A percentile compares a stretch with the other conserved stretches of the same genome.
These are phyloP conservation scores for Chaenogobius annularis DNA, from an alignment of 2,113 vertebrate genomes.

Conservation along the genomic window DNA sequence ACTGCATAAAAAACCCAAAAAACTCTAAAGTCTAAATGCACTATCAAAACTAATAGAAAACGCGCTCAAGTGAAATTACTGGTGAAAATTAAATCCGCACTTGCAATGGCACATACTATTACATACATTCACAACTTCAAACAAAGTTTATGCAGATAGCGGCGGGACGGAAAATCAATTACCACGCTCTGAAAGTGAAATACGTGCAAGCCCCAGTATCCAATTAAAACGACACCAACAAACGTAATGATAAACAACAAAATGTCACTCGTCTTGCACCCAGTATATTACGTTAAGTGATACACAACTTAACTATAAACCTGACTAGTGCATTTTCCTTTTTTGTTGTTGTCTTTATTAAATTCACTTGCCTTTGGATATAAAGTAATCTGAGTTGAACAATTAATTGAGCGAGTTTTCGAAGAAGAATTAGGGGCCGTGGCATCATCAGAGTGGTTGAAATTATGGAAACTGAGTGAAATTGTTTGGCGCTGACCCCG, in stretches of 20 bases:
- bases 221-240: constrained; percentile 10
- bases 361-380: constrained; percentile 37
- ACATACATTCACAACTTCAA: background rate
- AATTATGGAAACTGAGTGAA: constrained; percentile 58
- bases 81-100: constrained; percentile 11
- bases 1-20: background rate
- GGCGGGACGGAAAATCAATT: constrained; percentile 19
- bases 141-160: constrained; percentile 11
- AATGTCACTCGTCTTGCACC: constrained; percentile 1
- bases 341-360: constrained; percentile 43
- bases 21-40: constrained; percentile 1
- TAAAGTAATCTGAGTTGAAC: constrained; percentile 29
- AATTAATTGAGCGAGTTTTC: constrained; percentile 43
- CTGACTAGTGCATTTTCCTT: constrained; percentile 29
- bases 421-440: constrained; percentile 44
- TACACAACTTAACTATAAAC: constrained; percentile 5
- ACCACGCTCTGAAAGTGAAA: constrained; percentile 20
- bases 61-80: constrained; percentile 6
- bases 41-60: constrained; percentile 19
- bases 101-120: background rate
- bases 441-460: constrained; percentile 59
- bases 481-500: constrained; percentile 52
- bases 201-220: constrained; percentile 5
- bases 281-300: constrained; percentile 1
- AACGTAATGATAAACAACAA: constrained; percentile 22